Percentiles rank a stretch among this genome's conserved stretches.
phyloP scores from a whole-genome alignment of 64 coral and sea anemone species.

The Montipora capricornis region DNA sequence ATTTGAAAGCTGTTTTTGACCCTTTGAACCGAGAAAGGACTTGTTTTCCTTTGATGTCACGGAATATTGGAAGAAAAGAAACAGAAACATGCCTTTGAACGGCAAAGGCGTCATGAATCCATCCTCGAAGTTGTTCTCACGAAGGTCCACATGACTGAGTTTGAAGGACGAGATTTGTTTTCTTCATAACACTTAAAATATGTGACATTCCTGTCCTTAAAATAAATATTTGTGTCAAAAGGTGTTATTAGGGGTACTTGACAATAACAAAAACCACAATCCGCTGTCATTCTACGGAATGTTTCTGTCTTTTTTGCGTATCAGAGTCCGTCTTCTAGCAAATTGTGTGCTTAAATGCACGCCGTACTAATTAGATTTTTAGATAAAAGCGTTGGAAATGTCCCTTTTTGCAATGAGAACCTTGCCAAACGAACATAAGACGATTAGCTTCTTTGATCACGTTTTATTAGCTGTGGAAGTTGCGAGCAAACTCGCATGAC shows the following conservation, averaged over 20 bases:
- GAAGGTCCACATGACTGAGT: neutral
- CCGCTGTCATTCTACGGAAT: neutral
- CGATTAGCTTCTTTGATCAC: neutral
- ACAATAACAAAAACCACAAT: slow-evolving; percentile 13
- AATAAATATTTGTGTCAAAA: slow-evolving; percentile 32
- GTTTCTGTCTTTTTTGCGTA: neutral
- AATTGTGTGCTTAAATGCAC: neutral
- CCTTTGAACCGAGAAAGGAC: neutral
- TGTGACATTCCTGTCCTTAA: slow-evolving; percentile 2
- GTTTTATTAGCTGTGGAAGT: neutral
- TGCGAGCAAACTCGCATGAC: neutral
- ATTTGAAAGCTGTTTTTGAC: slow-evolving; percentile 3
- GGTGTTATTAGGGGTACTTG: slow-evolving; percentile 28
- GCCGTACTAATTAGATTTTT: neutral
- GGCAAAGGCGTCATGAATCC: neutral
- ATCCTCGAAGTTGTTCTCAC: neutral
- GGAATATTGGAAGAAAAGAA: neutral
- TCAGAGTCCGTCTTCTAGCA: neutral
- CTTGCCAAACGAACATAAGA: too few relatives aligned
- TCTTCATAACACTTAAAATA: neutral
- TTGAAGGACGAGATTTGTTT: neutral
- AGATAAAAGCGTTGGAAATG: neutral
- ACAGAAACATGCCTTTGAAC: neutral
- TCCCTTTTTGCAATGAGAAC: neutral
- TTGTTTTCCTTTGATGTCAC: neutral